phyloP scores from a whole-genome alignment of 2,113 vertebrate genomes.

The Pelusios castaneus region DNA sequence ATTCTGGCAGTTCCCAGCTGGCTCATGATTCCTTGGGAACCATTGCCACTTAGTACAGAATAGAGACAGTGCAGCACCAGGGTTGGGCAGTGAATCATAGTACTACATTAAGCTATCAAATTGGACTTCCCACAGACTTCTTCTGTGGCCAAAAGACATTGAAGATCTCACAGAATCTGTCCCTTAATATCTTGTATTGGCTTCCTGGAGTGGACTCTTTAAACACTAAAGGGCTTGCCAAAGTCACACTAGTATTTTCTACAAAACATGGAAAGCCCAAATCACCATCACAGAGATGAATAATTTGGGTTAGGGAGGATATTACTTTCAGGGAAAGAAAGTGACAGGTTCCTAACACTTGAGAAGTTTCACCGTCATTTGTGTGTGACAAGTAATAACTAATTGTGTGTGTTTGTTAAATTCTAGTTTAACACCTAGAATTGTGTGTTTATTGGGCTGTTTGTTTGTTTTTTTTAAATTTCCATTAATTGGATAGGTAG shows the following conservation, averaged over 20 bases:
- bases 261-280: not conserved
- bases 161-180: not conserved
- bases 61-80: not conserved
- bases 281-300: not conserved
- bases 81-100: not conserved
- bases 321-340: not conserved
- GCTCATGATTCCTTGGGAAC: not conserved
- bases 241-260: not conserved
- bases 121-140: not conserved
- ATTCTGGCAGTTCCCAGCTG: not conserved
- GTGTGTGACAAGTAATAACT: not conserved
- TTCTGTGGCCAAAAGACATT: not conserved
- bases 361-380: not conserved
- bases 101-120: not conserved
- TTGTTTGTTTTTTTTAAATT: not conserved
- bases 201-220: accelerated
- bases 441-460: not conserved
- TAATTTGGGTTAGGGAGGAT: not conserved
- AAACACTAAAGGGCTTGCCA: not conserved
- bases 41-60: not conserved
- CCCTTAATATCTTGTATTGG: not conserved
- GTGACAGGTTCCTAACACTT: not conserved
- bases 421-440: not conserved
- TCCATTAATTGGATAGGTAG: not conserved
- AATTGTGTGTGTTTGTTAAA: not conserved